A percentile compares a stretch with the other conserved stretches of the same genome.
These are phyloP conservation scores for Sinocyclocheilus rhinocerous DNA, from an alignment of 2,113 vertebrate species.

Conservation along the genomic window DNA sequence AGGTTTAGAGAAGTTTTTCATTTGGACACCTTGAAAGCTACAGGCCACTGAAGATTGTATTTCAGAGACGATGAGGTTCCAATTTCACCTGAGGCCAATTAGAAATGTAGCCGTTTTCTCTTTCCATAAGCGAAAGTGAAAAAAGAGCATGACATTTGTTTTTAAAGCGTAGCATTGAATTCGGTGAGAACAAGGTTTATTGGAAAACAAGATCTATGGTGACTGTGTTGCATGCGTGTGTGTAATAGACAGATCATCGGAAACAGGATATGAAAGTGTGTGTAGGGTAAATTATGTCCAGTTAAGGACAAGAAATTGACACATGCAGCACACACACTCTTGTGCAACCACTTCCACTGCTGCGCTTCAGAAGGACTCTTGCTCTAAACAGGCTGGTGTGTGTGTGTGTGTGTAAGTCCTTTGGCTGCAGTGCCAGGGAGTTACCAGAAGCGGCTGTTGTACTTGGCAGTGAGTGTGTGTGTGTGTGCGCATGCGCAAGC, in stretches of 20 bases:
- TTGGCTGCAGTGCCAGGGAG: conserved; percentile 65
- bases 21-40: conserved; percentile 2
- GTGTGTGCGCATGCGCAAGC: neutral
- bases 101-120: conserved; percentile 2
- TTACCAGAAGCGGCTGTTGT: conserved; percentile 81
- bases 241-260: conserved; percentile 17
- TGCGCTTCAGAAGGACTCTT: conserved; percentile 27
- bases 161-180: neutral
- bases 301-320: conserved; percentile 24
- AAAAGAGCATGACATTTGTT: neutral
- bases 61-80: neutral
- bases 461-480: conserved; percentile 67
- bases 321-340: neutral
- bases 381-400: conserved; percentile 56
- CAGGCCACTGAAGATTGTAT: neutral
- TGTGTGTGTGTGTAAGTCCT: conserved; percentile 28
- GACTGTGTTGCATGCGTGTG: neutral
- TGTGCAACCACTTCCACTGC: neutral
- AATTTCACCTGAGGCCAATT: neutral
- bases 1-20: neutral
- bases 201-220: conserved; percentile 5
- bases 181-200: neutral
- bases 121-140: neutral
- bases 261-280: conserved; percentile 30
- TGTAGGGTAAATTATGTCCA: conserved; percentile 19